Base-by-base conservation (phyloP, 2,888 invertebrate genomes). In the Notodonta dromedarius region DNA sequence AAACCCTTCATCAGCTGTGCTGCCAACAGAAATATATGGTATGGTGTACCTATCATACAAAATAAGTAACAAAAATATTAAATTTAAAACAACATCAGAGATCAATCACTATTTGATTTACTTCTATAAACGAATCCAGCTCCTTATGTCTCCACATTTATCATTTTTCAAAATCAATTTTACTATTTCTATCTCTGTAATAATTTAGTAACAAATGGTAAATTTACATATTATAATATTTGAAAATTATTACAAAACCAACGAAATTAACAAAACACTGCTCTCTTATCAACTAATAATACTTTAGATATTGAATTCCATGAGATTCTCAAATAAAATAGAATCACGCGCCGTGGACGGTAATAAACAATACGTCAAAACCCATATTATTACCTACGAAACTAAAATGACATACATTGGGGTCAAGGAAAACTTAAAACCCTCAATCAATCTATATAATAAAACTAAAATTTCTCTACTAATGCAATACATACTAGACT, bases 241-340 rank as follows among this genome's bases (percentile, higher is more conserved):
- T n/a, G n/a, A n/a, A n/a, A n/a, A n/a, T n/a, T n/a, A n/a, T n/a
- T n/a, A n/a, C n/a, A n/a, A n/a, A 24, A 24, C 24, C 2, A 72
- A 61, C 39, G 58, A 56, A 66, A 54, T 56, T 59, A 62, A 61
- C 50, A 63, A 62, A 73, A 67, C 69, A 78, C 66, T 71, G 69
- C 75, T 70, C 54, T 39, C 77, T 75, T 78, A 78, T 52, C 62
- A 72, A 69, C 74, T 78, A 78, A 62, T 78, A 78, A 78, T 78
- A 78, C 77, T 78, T 70, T 65, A 24, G 0, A 59, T 61, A 62
- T 46, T 35, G 54, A 40, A 39, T 61, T 61, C 16, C 40, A 59
- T 69, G 76, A 76, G 71, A 73, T 76, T 73, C 74, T 60, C 62
- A 62, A 71, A 66, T 63, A 69, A 73, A 75, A 65, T 63, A 62